phyloP scores from a whole-genome alignment of 2,888 invertebrate genomes.

The Machimus rusticus region DNA sequence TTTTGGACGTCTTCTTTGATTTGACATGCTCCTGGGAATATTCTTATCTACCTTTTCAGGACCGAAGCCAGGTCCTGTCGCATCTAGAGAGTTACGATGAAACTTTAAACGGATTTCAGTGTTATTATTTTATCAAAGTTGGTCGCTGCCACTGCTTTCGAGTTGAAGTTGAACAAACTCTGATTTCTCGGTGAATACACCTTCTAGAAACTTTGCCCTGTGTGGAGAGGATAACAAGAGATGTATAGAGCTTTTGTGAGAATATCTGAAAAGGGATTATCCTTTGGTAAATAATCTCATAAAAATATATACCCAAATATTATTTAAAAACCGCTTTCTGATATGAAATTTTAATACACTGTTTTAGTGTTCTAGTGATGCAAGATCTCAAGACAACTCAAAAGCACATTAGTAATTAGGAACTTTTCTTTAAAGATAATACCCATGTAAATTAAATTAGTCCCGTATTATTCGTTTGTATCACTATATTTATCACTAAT shows the following conservation, averaged over 20 bases:
- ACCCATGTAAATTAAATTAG: too few species aligned
- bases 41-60: background rate
- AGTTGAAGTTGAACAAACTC: background rate
- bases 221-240: background rate
- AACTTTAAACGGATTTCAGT: background rate
- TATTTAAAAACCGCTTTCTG: background rate
- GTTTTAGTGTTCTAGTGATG: too few species aligned
- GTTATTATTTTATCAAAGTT: background rate
- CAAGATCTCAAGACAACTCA: too few species aligned
- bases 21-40: slow-evolving; percentile 8
- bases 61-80: background rate
- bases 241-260: background rate
- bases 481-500: too few species aligned
- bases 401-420: too few species aligned
- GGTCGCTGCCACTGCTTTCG: background rate
- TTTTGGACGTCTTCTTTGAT: background rate
- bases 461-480: too few species aligned
- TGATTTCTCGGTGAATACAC: background rate
- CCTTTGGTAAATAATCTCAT: background rate
- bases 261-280: background rate
- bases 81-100: background rate
- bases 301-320: background rate
- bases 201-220: background rate
- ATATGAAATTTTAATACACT: background rate
- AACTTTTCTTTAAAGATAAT: too few species aligned